Evolutionary conservation across 2,797 vertebrate species (phyloP).

Genomic region (Typhlichthys subterraneus): DNA sequence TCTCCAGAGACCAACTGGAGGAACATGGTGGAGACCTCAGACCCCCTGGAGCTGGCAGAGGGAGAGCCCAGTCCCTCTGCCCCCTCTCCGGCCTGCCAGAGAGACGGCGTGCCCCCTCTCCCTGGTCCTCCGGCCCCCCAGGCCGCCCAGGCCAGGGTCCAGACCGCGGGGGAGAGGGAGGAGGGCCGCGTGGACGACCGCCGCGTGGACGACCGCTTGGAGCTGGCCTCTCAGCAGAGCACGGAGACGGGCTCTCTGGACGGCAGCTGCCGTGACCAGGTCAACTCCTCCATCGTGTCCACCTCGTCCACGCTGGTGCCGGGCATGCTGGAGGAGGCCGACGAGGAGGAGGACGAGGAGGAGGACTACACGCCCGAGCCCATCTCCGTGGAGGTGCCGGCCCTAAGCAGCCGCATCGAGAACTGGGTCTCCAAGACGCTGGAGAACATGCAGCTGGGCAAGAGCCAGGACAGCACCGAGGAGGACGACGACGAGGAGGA

Average conservation of each 20-base stretch:
- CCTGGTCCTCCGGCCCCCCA: conserved; percentile 30
- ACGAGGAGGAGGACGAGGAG: conserved; percentile 93
- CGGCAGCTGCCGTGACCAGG: conserved; percentile 91
- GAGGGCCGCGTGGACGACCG: conserved; percentile 76
- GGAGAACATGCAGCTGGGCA: conserved; percentile 94
- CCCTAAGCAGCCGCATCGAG: conserved; percentile 93
- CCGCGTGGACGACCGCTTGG: conserved; percentile 89
- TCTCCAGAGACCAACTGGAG: conserved; percentile 95
- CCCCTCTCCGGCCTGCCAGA: conserved; percentile 37
- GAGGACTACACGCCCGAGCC: conserved; percentile 92
- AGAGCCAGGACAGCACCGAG: conserved; percentile 87
- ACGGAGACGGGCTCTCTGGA: conserved; percentile 96
- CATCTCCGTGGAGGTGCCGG: conserved; percentile 90
- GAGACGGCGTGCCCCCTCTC: conserved; percentile 60
- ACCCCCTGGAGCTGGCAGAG: conserved; percentile 86
- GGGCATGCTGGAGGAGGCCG: conserved; percentile 95
- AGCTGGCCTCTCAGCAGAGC: conserved; percentile 96
- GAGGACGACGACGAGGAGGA: conserved; percentile 87
- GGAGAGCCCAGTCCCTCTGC: conserved; percentile 72
- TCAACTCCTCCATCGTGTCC: conserved; percentile 97
- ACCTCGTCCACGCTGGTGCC: conserved; percentile 97
- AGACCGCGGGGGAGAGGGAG: conserved; percentile 76
- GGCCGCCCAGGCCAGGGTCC: conserved; percentile 56
- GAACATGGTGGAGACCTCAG: conserved; percentile 94
- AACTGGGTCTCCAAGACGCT: conserved; percentile 97